These are phyloP conservation scores for Ceratitis capitata DNA, from an alignment of 1,140 invertebrate species.

Conservation along the genomic window DNA sequence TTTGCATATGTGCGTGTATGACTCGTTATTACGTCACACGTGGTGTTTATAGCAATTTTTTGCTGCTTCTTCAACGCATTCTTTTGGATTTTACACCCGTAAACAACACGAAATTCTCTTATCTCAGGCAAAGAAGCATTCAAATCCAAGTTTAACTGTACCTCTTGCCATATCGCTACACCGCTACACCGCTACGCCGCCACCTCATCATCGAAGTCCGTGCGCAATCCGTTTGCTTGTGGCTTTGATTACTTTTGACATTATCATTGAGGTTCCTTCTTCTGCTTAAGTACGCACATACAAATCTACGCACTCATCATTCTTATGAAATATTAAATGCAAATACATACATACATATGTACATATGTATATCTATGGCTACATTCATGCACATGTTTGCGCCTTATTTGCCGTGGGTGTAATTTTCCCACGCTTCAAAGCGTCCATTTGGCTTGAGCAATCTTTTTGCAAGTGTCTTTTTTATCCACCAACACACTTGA, in stretches of 20 bases:
- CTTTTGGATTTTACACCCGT: not conserved
- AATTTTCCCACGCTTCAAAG: constrained; percentile 36
- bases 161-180: not conserved
- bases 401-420: constrained; percentile 22
- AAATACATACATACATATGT: not conserved
- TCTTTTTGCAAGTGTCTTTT: constrained; percentile 31
- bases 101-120: not conserved
- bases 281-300: not conserved
- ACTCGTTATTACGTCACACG: not conserved
- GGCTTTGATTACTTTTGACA: not conserved
- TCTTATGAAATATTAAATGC: not conserved
- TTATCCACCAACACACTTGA: constrained; percentile 20
- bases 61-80: not conserved
- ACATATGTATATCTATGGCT: not conserved
- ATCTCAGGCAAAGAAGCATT: not conserved
- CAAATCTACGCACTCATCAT: not conserved
- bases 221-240: not conserved
- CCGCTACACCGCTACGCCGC: not conserved
- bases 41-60: not conserved
- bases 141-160: not conserved
- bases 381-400: not conserved
- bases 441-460: not conserved
- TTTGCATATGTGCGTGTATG: not conserved
- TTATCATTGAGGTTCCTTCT: not conserved
- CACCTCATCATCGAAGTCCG: not conserved